Base-by-base conservation (phyloP, 2,797 vertebrate genomes). In the Microctenopoma lineatum region DNA sequence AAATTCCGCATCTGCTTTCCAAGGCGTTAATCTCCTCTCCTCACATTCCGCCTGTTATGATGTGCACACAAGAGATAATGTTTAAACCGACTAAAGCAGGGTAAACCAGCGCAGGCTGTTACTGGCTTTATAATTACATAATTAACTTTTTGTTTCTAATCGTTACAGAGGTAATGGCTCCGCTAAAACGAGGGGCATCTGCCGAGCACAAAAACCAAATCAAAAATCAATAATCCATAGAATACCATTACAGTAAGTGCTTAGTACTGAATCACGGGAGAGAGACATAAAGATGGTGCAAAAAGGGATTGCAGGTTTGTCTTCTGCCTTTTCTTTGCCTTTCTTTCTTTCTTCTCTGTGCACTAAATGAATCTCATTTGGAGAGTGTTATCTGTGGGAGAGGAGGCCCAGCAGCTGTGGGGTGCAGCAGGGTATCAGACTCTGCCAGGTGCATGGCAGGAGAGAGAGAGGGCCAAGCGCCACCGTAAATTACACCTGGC, bases 101-200 rank as follows among this genome's bases (percentile, higher is more conserved):
- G 96, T 97, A 96, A 98, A 97, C 96, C 96, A 96, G 96, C 94
- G 93, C 97, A 96, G 96, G 95, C 95, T 96, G 96, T 98, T 99
- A 98, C 98, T 99, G 97, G 97, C 96, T 98, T 98, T 96, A 98
- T 99, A 99, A 99, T 99, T 98, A 97, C 98, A 98, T 98, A 99
- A 99, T 99, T 98, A 99, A 99, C 96, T 99, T 99, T 99, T 98
- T 98, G 97, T 98, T 97, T 99, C 96, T 98, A 99, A 99, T 98
- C 96, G 95, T 98, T 98, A 99, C 93, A 95, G 96, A 98, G 96
- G 97, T 99, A 99, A 98, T 99, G 97, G 97, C 96, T 96, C 96
- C 87, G 95, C 95, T 96, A 96, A 98, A 98, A 98, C 94, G 95
- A 89, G 87, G 89, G 95, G 96, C 96, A 96, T 96, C 95, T 96